A percentile compares a stretch with the other conserved stretches of the same genome.
phyloP scores from a whole-genome alignment of 2,888 invertebrate genomes.

The Crocallis elinguaria region DNA sequence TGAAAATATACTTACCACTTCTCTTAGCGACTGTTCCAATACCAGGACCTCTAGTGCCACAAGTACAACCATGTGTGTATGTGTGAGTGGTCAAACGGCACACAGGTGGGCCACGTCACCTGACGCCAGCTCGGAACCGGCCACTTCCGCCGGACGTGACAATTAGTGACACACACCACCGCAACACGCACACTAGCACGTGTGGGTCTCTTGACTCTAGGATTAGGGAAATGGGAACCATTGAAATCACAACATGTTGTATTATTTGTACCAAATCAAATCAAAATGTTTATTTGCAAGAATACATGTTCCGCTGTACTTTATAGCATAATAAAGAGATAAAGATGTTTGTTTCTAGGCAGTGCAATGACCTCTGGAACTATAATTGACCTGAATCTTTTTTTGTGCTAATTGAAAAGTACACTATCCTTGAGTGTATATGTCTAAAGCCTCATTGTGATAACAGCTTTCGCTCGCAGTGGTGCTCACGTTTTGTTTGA shows the following conservation, averaged over 20 bases:
- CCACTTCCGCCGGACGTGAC: slow-evolving; percentile 82
- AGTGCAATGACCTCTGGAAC: no score
- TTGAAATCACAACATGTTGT: background rate
- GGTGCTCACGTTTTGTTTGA: no score
- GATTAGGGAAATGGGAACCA: slow-evolving; percentile 36
- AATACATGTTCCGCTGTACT: no score
- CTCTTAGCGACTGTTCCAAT: slow-evolving; percentile 2
- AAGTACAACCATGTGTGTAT: slow-evolving; percentile 19
- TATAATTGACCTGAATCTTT: no score
- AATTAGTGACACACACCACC: slow-evolving; percentile 77
- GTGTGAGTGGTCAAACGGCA: slow-evolving; percentile 48
- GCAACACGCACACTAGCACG: slow-evolving; percentile 36
- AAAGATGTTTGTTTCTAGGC: no score
- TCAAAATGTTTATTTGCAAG: background rate
- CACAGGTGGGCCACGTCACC: slow-evolving; percentile 78
- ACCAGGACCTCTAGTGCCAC: slow-evolving; percentile 11
- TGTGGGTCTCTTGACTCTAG: slow-evolving; percentile 38
- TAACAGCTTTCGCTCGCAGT: no score
- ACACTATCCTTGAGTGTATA: no score
- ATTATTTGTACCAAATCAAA: background rate
- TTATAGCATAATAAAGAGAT: no score
- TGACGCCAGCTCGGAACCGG: slow-evolving; percentile 80
- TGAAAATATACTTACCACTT: no score
- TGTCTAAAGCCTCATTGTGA: no score
- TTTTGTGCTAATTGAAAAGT: no score